phyloP scores from a whole-genome alignment of 1,140 invertebrate genomes.

The Pseudomyrmex flavicornis region DNA sequence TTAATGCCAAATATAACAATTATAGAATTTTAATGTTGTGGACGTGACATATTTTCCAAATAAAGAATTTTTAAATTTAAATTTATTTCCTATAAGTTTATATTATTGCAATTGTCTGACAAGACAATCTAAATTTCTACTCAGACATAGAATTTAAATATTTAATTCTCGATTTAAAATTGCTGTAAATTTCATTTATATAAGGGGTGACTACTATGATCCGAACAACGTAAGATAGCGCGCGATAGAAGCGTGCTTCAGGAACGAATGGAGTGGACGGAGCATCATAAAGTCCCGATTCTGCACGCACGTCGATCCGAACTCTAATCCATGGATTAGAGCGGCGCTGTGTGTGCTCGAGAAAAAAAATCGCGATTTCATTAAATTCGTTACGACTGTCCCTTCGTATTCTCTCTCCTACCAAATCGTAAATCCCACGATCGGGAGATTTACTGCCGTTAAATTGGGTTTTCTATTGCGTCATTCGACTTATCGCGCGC shows the following conservation, averaged over 20 bases:
- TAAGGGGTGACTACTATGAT: slow-evolving; percentile 25
- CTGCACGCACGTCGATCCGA: slow-evolving; percentile 65
- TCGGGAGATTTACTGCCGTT: slow-evolving; percentile 76
- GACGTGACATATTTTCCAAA: no score
- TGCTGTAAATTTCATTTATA: slow-evolving; percentile 38
- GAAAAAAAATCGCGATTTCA: slow-evolving; percentile 77
- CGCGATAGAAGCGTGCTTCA: slow-evolving; percentile 41
- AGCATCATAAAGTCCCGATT: slow-evolving; percentile 67
- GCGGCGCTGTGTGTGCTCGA: slow-evolving; percentile 63
- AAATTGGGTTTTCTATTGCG: slow-evolving; percentile 76
- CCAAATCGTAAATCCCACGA: slow-evolving; percentile 77
- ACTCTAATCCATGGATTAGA: slow-evolving; percentile 73
- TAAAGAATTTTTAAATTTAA: neutral
- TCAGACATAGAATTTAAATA: neutral
- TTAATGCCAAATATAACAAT: no score
- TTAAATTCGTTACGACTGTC: slow-evolving; percentile 73
- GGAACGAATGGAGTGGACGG: slow-evolving; percentile 23
- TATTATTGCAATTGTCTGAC: neutral
- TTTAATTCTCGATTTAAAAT: slow-evolving; percentile 15
- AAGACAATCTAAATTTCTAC: neutral
- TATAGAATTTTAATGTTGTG: no score
- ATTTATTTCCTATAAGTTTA: neutral
- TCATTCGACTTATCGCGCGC: slow-evolving; percentile 71
- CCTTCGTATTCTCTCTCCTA: slow-evolving; percentile 19
- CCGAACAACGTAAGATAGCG: slow-evolving; percentile 47